phyloP scores from a whole-genome alignment of 2,113 vertebrate species.

The Serinus canaria region DNA sequence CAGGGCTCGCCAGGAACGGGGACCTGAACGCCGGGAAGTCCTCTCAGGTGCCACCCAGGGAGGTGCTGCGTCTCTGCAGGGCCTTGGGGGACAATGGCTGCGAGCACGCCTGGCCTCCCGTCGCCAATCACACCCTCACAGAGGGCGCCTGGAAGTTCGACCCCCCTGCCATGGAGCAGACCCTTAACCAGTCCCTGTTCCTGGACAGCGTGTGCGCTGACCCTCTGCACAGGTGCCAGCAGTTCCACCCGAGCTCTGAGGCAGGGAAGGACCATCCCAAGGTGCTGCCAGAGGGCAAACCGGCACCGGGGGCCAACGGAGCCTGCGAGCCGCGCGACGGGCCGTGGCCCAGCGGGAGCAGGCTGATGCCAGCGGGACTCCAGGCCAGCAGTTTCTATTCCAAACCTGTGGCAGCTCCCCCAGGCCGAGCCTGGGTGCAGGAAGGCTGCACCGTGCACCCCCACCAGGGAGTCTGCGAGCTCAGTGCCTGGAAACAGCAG shows the following conservation, averaged over 20 bases:
- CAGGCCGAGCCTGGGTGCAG: conserved; percentile 75
- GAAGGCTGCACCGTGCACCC: conserved; percentile 73
- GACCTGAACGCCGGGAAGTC: conserved; percentile 19
- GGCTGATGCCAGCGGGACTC: conserved; percentile 33
- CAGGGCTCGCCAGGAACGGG: conserved; percentile 54
- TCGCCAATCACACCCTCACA: conserved; percentile 74
- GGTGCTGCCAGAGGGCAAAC: conserved; percentile 81
- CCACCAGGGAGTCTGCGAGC: conserved; percentile 78
- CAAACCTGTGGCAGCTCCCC: conserved; percentile 64
- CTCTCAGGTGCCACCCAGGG: conserved; percentile 58
- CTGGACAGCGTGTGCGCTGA: conserved; percentile 80
- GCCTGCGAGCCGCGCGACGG: conserved; percentile 69
- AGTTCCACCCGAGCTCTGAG: conserved; percentile 67
- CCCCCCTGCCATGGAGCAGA: conserved; percentile 84
- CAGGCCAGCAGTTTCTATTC: conserved; percentile 73
- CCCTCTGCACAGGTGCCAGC: conserved; percentile 80
- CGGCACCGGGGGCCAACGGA: conserved; percentile 28
- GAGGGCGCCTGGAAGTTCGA: conserved; percentile 87
- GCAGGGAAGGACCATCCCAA: conserved; percentile 78
- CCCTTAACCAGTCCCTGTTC: conserved; percentile 87
- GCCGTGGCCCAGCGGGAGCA: conserved; percentile 34
- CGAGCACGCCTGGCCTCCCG: conserved; percentile 79
- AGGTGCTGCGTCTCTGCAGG: conserved; percentile 78
- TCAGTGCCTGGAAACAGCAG: conserved; percentile 87
- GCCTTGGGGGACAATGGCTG: conserved; percentile 77